phyloP scores from a whole-genome alignment of 2,797 vertebrate species.

The Hyperoplus lanceolatus region DNA sequence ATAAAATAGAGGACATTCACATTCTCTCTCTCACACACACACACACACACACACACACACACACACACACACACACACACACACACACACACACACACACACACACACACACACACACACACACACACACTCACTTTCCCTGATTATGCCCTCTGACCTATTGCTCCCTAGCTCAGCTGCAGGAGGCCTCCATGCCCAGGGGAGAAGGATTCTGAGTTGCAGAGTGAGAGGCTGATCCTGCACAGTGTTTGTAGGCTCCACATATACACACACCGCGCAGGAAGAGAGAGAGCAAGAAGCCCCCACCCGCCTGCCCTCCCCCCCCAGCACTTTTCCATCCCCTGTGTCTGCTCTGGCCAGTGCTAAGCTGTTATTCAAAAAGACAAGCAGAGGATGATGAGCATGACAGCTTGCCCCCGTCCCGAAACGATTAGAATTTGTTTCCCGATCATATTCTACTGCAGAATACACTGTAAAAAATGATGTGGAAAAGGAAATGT shows the following conservation, averaged over 20 bases:
- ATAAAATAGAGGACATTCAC: slow-evolving; percentile 35
- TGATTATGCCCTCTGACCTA: slow-evolving; percentile 74
- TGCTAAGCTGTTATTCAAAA: slow-evolving; percentile 35
- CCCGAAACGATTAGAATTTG: slow-evolving; percentile 1
- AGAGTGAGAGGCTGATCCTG: slow-evolving; percentile 66
- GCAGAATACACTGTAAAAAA: background rate
- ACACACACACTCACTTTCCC: slow-evolving; percentile 51
- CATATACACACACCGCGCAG: slow-evolving; percentile 41
- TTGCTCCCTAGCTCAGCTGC: slow-evolving; percentile 64
- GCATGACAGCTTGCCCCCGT: background rate
- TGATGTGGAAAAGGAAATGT: too few species aligned
- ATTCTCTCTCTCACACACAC: background rate
- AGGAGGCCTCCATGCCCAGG: slow-evolving; percentile 63
- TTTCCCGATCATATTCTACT: slow-evolving; percentile 6
- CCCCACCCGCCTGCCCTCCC: slow-evolving; percentile 34
- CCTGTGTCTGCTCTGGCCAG: slow-evolving; percentile 37
- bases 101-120: slow-evolving; percentile 8
- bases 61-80: too few species aligned
- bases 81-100: too few species aligned
- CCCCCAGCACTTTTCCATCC: slow-evolving; percentile 40
- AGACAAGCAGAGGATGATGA: slow-evolving; percentile 18
- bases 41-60: too few species aligned
- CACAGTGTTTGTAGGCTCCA: slow-evolving; percentile 52
- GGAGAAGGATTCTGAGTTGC: slow-evolving; percentile 53
- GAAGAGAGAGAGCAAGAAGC: slow-evolving; percentile 13